Evolutionary conservation across 2,888 invertebrate genomes (phyloP), one percentile per base, ranked within the genome.

Genomic region (Psylliodes chrysocephalus): DNA sequence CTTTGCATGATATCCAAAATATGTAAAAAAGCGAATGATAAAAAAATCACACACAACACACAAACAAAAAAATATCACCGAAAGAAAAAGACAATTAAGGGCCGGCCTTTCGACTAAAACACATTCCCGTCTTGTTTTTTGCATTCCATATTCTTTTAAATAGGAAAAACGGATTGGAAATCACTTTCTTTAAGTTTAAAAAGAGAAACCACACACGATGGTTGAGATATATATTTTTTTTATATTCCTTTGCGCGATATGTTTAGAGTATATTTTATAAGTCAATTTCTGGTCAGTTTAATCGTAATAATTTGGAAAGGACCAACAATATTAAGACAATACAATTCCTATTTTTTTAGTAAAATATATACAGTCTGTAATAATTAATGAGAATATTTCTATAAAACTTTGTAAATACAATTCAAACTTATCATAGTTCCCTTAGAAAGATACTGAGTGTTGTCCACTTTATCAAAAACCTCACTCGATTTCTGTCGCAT

Each of bases 1-100:
- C 97, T 82, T 91, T 98, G 88, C 95, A 95, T 90, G 98, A 98
- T 88, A 95, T 98, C 87, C 96, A 97, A 89, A 95, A 96, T 87
- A 96, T 97, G 95, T 97, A 94, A 91, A 67, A n/a, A 64, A 53
- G 38, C 19, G 49, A 25, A 35, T n/a, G n/a, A n/a, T n/a, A 54
- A 18, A 46, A 19, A 38, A 33, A 33, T 42, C 42, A 15, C 30
- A 44, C 38, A 35, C 17, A 35, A 30, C 42, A 15, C 30, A 44
- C 38, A 35, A n/a, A 35, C 17, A 57, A 46, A 55, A 57, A 46
- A 44, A 59, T 17, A 47, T 25, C 59, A 59, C 59, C 59, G 40
- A 59, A 51, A 49, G 33, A 22, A 30, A 25, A 22, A 12, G 18
- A 61, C n/a, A n/a, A n/a, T n/a, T n/a, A 53, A 64, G 62, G 66